Percentiles rank a stretch among this genome's conserved stretches.
These are phyloP conservation scores for Pteropus alecto DNA, from an alignment of 2,113 vertebrate genomes.

Conservation along the genomic window DNA sequence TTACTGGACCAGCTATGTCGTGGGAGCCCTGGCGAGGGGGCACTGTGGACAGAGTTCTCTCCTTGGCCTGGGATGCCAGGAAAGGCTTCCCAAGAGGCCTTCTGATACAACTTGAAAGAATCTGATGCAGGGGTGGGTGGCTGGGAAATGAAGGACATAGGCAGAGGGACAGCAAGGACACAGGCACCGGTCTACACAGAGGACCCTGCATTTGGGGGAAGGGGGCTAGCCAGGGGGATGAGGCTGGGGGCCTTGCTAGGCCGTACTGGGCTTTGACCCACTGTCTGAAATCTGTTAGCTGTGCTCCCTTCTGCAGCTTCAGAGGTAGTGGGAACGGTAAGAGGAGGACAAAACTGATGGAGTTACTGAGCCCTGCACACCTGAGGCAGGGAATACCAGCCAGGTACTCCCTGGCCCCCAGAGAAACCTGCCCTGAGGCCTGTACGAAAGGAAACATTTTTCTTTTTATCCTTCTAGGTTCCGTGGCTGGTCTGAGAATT, in stretches of 20 bases:
- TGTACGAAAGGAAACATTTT: not conserved
- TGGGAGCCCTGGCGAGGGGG: not conserved
- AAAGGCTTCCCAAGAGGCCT: not conserved
- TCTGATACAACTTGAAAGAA: not conserved
- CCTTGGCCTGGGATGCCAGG: not conserved
- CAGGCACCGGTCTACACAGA: accelerated
- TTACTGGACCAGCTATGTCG: too few relatives aligned
- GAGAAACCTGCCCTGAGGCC: not conserved
- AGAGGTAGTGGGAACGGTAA: not conserved
- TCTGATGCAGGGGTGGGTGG: too few relatives aligned
- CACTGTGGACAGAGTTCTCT: not conserved
- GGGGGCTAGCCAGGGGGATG: accelerated
- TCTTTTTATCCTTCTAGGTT: not conserved
- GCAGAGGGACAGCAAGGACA: not conserved
- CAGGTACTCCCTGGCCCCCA: not conserved
- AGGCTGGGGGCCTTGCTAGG: not conserved
- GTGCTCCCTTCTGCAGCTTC: not conserved
- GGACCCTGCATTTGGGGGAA: too few relatives aligned
- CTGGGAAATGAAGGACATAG: not conserved
- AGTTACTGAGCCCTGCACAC: not conserved
- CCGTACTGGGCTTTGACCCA: not conserved
- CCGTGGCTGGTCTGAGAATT: not conserved
- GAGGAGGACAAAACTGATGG: not conserved
- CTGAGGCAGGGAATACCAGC: not conserved
- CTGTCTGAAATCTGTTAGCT: not conserved